These are phyloP conservation scores for Erebia ligea DNA, from an alignment of 2,888 invertebrate genomes.

Conservation along the genomic window DNA sequence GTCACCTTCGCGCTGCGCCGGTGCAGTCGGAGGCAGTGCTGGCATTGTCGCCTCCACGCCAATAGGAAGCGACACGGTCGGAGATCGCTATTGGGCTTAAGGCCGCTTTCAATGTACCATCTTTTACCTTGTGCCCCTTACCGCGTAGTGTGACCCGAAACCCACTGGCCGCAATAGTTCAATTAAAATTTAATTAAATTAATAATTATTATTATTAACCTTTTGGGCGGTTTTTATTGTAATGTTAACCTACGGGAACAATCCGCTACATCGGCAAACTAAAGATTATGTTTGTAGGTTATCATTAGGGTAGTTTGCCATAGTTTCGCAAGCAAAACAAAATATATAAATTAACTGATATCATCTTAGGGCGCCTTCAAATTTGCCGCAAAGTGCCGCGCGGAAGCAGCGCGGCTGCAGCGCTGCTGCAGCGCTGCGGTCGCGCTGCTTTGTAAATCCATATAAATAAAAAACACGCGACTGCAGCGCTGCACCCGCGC, in stretches of 20 bases:
- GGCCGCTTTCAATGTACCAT: constrained; percentile 83
- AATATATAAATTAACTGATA: neutral
- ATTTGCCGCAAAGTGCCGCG: too few relatives aligned
- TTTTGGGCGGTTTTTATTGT: too few relatives aligned
- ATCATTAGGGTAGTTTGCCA: too few relatives aligned
- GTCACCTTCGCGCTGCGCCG: constrained; percentile 66
- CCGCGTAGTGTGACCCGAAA: constrained; percentile 75
- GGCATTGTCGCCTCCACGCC: constrained; percentile 80
- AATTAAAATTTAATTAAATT: constrained; percentile 33
- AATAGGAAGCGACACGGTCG: constrained; percentile 79
- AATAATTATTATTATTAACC: neutral
- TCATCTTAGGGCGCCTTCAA: too few relatives aligned
- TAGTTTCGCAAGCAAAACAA: neutral
- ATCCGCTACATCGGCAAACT: too few relatives aligned
- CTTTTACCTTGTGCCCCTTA: constrained; percentile 83
- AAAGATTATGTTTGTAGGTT: too few relatives aligned
- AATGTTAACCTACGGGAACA: too few relatives aligned
- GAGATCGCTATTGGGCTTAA: constrained; percentile 82
- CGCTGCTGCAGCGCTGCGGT: too few relatives aligned
- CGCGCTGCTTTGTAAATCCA: too few relatives aligned
- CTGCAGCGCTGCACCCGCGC: too few relatives aligned
- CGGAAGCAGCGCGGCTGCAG: too few relatives aligned
- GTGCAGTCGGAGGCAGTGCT: constrained; percentile 61
- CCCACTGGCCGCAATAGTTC: constrained; percentile 48
- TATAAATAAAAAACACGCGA: too few relatives aligned